Conservation (phyloP, 2,113 vertebrate species). For the Stomatorhinus ivindoensis region DNA sequence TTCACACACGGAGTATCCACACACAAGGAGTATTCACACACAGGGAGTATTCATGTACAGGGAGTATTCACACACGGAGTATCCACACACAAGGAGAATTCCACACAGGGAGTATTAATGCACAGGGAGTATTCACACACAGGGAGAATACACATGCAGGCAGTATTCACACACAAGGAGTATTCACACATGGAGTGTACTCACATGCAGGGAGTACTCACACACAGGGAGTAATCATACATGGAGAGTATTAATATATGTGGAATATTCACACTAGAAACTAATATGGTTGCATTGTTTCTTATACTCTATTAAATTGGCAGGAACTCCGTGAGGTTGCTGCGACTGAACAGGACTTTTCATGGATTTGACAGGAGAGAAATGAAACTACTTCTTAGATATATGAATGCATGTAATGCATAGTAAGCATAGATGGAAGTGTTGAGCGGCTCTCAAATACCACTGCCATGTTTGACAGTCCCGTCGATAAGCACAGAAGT, state of each 20-base stretch:
- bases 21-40: background rate
- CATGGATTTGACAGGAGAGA: background rate
- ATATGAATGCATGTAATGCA: constrained; percentile 8
- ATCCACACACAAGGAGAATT: no score
- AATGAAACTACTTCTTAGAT: background rate
- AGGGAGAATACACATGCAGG: background rate
- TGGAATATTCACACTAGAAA: background rate
- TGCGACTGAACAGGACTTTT: background rate
- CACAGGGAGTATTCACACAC: no score
- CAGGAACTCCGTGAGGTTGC: background rate
- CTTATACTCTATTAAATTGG: background rate
- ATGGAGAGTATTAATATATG: background rate
- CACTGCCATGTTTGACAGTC: constrained; percentile 14
- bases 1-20: background rate
- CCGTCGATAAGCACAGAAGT: constrained; percentile 9
- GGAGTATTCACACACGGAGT: background rate
- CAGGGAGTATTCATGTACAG: background rate
- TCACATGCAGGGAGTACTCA: no score
- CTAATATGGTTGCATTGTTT: background rate
- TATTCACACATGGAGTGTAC: background rate
- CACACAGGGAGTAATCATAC: no score
- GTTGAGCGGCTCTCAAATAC: background rate
- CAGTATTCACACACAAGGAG: background rate
- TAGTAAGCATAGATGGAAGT: constrained; percentile 3
- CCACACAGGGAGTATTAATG: no score